Percentiles rank a stretch among this genome's conserved stretches.
These are phyloP conservation scores for Drosophila birchii DNA, from an alignment of 2,888 invertebrate species.

Conservation along the genomic window DNA sequence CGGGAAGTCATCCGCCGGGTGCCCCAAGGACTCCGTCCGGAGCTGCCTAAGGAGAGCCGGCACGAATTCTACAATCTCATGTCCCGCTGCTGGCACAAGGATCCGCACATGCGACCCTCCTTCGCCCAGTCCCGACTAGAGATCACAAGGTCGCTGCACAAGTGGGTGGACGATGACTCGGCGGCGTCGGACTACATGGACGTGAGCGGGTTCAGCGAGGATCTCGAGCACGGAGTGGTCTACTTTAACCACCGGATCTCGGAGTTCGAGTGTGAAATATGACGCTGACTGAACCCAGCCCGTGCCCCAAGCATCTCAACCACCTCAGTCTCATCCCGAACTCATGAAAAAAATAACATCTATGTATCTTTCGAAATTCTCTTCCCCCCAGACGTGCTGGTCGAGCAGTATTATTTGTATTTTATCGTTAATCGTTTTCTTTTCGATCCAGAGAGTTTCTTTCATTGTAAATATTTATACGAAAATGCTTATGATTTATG, in stretches of 20 bases:
- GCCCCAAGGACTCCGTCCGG: slow-evolving; percentile 91
- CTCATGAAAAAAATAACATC: slow-evolving; percentile 20
- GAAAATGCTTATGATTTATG: slow-evolving; percentile 51
- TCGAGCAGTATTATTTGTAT: slow-evolving; percentile 76
- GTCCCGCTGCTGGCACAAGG: slow-evolving; percentile 88
- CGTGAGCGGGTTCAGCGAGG: slow-evolving; percentile 85
- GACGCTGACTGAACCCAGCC: slow-evolving; percentile 76
- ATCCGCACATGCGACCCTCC: slow-evolving; percentile 89
- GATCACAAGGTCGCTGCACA: slow-evolving; percentile 83
- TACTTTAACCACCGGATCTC: slow-evolving; percentile 86
- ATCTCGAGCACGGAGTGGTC: slow-evolving; percentile 85
- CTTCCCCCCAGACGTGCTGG: slow-evolving; percentile 58
- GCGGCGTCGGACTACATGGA: slow-evolving; percentile 85
- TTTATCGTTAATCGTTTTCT: slow-evolving; percentile 31
- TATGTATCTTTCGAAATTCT: slow-evolving; percentile 48
- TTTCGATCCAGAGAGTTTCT: slow-evolving; percentile 47
- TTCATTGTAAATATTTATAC: slow-evolving; percentile 52
- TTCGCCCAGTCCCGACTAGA: slow-evolving; percentile 87
- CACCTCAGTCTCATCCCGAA: slow-evolving; percentile 25
- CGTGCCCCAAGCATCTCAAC: slow-evolving; percentile 40
- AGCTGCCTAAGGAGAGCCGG: slow-evolving; percentile 92
- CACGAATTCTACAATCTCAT: slow-evolving; percentile 89
- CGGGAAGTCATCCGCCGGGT: slow-evolving; percentile 93
- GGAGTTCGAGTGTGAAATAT: slow-evolving; percentile 89
- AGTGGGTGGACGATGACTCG: slow-evolving; percentile 84